Conservation (phyloP, 30 jellyfish, hydroid and myxozoan species). For the Aurelia aurita complex sp. Pacific region DNA sequence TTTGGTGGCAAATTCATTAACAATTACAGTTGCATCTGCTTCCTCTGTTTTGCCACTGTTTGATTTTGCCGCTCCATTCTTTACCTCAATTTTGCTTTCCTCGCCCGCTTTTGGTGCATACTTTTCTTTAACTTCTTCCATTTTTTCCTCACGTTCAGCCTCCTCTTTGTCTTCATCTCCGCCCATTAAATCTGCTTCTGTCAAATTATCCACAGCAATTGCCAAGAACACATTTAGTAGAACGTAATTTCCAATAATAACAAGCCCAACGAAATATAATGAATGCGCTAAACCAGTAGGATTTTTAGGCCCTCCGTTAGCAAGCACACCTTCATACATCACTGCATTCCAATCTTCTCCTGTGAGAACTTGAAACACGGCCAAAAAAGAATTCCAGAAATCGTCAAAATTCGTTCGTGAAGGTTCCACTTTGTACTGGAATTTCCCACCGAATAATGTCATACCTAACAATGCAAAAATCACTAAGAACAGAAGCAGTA, state of each 20-base stretch:
- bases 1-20: constrained; percentile 36
- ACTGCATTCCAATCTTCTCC: constrained; percentile 94
- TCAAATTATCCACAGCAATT: constrained; percentile 87
- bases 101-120: constrained; percentile 54
- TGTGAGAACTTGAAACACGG: constrained; percentile 90
- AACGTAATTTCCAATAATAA: constrained; percentile 82
- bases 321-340: constrained; percentile 92
- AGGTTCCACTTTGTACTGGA: constrained; percentile 68
- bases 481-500: constrained; percentile 76
- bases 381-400: constrained; percentile 94
- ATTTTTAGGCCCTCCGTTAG: constrained; percentile 86
- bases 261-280: constrained; percentile 70
- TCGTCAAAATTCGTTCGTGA: constrained; percentile 95
- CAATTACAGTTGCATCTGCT: constrained; percentile 31
- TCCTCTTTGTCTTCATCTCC: constrained; percentile 76
- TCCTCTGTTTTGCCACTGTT: constrained; percentile 19
- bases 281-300: constrained; percentile 70
- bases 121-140: constrained; percentile 66
- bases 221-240: constrained; percentile 89
- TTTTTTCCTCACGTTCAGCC: constrained; percentile 72
- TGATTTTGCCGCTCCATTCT: constrained; percentile 7
- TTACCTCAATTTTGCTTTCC: constrained; percentile 27
- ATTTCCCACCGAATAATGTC: constrained; percentile 97
- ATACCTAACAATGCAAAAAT: constrained; percentile 95
- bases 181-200: constrained; percentile 74